These are phyloP conservation scores for Pogonophryne albipinna DNA, from an alignment of 2,797 vertebrate species.

Conservation along the genomic window DNA sequence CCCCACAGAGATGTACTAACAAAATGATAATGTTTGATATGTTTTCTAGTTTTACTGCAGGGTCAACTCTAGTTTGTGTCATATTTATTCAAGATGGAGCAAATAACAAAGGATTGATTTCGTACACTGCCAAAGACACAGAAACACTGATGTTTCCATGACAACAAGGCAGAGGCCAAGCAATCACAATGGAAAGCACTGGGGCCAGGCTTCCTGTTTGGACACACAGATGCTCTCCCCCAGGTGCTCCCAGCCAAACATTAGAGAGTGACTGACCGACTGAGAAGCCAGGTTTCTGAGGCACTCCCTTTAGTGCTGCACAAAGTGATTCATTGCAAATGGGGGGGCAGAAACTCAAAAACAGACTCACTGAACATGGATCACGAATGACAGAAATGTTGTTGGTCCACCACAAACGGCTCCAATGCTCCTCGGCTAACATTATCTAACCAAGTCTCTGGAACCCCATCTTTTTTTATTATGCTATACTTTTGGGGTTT, in stretches of 20 bases:
- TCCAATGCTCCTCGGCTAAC: not conserved
- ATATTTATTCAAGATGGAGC: not conserved
- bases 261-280: not conserved
- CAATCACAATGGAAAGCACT: not conserved
- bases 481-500: not conserved
- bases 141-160: conserved; percentile 24
- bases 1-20: not conserved
- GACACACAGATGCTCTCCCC: not conserved
- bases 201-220: not conserved
- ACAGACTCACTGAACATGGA: not conserved
- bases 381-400: not conserved
- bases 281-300: not conserved
- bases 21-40: not conserved
- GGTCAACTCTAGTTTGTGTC: not conserved
- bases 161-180: conserved; percentile 10
- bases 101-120: not conserved
- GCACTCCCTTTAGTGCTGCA: not conserved
- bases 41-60: not conserved
- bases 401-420: not conserved
- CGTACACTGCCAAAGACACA: not conserved
- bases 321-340: not conserved
- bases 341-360: not conserved
- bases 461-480: not conserved
- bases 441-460: not conserved
- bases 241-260: not conserved